A percentile compares a stretch with the other conserved stretches of the same genome.
These are phyloP conservation scores for Aphelenchoides besseyi DNA, from an alignment of 1,140 invertebrate genomes.

Conservation along the genomic window DNA sequence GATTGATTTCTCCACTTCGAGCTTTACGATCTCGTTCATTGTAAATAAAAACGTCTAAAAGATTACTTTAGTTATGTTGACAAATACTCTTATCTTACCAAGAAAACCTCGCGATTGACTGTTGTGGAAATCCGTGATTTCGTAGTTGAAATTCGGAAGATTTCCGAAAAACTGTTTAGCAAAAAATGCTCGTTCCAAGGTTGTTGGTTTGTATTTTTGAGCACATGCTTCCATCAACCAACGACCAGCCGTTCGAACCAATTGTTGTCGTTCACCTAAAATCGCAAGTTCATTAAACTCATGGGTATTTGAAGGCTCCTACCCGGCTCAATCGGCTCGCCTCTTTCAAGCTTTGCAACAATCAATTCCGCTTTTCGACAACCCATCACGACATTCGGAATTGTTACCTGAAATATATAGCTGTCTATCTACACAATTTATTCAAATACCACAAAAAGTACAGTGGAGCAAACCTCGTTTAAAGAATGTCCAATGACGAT, in stretches of 20 bases:
- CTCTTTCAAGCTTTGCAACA: neutral
- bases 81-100: neutral
- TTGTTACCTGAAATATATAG: constrained; percentile 1
- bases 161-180: constrained; percentile 11
- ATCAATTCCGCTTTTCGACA: constrained; percentile 13
- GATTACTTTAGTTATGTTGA: too few relatives aligned
- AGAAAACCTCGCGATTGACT: neutral
- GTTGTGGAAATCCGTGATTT: constrained; percentile 13
- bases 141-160: constrained; percentile 16
- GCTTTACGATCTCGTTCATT: constrained; percentile 17
- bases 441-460: neutral
- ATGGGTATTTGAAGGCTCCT: too few relatives aligned
- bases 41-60: constrained; percentile 22
- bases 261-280: constrained; percentile 17
- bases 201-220: constrained; percentile 12
- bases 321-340: constrained; percentile 4
- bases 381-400: neutral
- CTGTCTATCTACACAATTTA: neutral
- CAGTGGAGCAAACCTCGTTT: neutral
- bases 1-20: constrained; percentile 9
- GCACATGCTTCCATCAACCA: constrained; percentile 19
- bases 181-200: constrained; percentile 5
- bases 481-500: too few relatives aligned
- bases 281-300: too few relatives aligned
- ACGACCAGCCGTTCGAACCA: constrained; percentile 7